phyloP scores from a whole-genome alignment of 2,797 vertebrate genomes.

The Notamacropus eugenii region DNA sequence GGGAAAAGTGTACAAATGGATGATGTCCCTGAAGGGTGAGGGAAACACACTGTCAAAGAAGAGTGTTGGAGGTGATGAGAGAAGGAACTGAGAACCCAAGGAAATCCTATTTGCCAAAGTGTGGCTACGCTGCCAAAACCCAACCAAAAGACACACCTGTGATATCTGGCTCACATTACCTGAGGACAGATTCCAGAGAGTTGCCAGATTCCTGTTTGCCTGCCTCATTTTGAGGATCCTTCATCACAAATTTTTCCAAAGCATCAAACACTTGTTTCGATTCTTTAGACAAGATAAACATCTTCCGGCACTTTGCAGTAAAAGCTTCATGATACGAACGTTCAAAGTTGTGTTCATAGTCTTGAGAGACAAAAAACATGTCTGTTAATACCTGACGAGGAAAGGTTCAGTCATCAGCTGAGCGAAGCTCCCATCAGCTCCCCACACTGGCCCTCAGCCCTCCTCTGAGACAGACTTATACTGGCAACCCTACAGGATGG shows the following conservation, averaged over 20 bases:
- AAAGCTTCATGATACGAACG: slow-evolving; percentile 68
- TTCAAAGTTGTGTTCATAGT: slow-evolving; percentile 74
- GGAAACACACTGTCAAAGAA: background rate
- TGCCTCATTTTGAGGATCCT: slow-evolving; percentile 44
- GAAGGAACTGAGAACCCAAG: background rate
- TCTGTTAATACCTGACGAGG: slow-evolving; percentile 19
- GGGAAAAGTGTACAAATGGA: background rate
- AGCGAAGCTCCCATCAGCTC: background rate
- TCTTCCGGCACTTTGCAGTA: slow-evolving; percentile 60
- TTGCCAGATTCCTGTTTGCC: background rate
- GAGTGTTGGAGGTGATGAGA: background rate
- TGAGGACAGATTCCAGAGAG: slow-evolving; percentile 47
- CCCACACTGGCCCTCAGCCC: background rate
- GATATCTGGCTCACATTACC: slow-evolving; percentile 49
- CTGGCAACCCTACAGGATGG: slow-evolving; percentile 16
- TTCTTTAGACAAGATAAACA: slow-evolving; percentile 76
- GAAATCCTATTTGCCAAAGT: background rate
- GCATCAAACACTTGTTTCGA: slow-evolving; percentile 68
- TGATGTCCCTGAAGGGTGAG: background rate
- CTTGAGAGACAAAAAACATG: slow-evolving; percentile 66
- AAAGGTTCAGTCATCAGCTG: background rate
- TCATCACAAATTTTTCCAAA: slow-evolving; percentile 73
- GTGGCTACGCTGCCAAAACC: background rate
- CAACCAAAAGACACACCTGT: background rate
- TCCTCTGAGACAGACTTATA: background rate